phyloP scores from a whole-genome alignment of 2,113 vertebrate genomes.

The Pomatorhinus ruficollis region DNA sequence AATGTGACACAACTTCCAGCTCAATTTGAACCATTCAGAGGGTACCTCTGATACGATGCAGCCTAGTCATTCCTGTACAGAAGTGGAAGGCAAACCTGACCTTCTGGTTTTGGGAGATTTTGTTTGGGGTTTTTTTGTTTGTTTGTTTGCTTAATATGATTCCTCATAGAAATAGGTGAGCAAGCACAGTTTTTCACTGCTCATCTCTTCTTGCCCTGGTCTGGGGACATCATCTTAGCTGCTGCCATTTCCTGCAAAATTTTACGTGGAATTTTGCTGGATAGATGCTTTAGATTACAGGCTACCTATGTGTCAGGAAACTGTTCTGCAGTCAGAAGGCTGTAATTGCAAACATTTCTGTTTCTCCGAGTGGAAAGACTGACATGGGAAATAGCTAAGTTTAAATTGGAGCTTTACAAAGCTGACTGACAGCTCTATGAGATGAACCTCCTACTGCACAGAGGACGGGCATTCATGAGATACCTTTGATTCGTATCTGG shows the following conservation, averaged over 20 bases:
- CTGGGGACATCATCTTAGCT: background rate
- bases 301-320: background rate
- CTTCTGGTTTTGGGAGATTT: background rate
- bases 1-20: background rate
- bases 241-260: background rate
- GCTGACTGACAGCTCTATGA: background rate
- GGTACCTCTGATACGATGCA: background rate
- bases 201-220: background rate
- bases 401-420: background rate
- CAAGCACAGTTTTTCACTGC: background rate
- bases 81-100: background rate
- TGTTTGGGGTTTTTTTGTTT: background rate
- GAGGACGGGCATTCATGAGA: background rate
- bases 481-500: background rate
- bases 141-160: background rate
- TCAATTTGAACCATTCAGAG: background rate
- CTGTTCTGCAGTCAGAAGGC: background rate
- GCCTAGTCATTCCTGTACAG: background rate
- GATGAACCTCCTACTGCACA: background rate
- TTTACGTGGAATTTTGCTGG: background rate
- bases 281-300: background rate
- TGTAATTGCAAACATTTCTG: background rate
- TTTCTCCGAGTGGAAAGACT: background rate
- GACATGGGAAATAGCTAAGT: background rate
- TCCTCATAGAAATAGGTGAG: background rate